Evolutionary conservation across 2,113 vertebrate genomes (phyloP).

Genomic region (Petrocephalus zakoni): DNA sequence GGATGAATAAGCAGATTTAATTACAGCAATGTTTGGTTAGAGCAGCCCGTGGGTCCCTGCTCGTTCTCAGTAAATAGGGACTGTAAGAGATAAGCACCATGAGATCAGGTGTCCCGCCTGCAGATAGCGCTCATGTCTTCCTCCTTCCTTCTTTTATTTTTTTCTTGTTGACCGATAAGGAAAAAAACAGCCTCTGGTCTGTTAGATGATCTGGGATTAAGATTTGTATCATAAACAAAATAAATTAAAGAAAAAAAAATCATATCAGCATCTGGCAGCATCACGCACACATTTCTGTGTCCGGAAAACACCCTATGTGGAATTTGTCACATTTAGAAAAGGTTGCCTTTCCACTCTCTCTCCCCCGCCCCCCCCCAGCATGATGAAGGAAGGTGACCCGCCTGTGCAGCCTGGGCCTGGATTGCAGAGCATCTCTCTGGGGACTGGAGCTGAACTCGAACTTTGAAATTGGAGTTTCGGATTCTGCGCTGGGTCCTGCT

Average conservation of each 20-base stretch:
- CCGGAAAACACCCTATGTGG: not conserved
- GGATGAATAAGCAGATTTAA: slow-evolving; percentile 28
- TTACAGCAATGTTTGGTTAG: slow-evolving; percentile 22
- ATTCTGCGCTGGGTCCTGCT: not conserved
- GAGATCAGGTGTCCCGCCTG: slow-evolving; percentile 40
- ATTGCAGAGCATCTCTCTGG: not conserved
- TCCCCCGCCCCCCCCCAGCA: no score
- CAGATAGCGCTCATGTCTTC: slow-evolving; percentile 37
- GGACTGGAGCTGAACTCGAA: not conserved
- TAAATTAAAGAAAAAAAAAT: not conserved
- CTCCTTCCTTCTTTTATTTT: slow-evolving; percentile 20
- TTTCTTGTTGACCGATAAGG: slow-evolving; percentile 15
- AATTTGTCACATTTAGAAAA: not conserved
- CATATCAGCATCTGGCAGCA: slow-evolving; percentile 12
- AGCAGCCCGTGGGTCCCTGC: slow-evolving; percentile 29
- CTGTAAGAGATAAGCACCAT: slow-evolving; percentile 29
- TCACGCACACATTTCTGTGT: slow-evolving; percentile 19
- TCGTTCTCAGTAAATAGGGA: not conserved
- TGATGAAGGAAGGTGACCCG: not conserved
- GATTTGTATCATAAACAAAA: slow-evolving; percentile 31
- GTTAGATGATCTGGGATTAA: slow-evolving; percentile 32
- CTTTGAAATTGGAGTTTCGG: not conserved
- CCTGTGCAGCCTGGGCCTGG: no score
- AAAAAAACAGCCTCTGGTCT: not conserved
- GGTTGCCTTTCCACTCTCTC: not conserved